These are phyloP conservation scores for Ennomos fuscantarius DNA, from an alignment of 2,888 invertebrate species.

Conservation along the genomic window DNA sequence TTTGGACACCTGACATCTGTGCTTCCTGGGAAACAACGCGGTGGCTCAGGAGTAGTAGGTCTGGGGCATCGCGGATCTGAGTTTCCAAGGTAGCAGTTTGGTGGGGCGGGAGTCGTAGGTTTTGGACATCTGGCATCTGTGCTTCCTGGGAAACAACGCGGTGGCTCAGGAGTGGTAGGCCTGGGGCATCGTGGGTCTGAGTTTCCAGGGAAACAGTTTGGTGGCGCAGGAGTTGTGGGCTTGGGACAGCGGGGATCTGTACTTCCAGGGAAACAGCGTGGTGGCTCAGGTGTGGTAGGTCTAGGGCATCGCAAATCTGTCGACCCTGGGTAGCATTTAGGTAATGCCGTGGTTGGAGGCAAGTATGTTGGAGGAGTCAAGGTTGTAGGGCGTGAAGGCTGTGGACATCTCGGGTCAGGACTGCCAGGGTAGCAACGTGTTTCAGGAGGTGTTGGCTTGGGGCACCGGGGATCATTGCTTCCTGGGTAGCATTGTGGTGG, in stretches of 20 bases:
- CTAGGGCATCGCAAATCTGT: slow-evolving; percentile 50
- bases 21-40: slow-evolving; percentile 49
- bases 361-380: slow-evolving; percentile 46
- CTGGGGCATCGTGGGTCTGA: slow-evolving; percentile 47
- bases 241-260: slow-evolving; percentile 53
- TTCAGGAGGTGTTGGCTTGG: slow-evolving; percentile 36
- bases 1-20: slow-evolving; percentile 39
- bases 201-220: slow-evolving; percentile 46
- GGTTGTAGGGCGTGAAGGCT: slow-evolving; percentile 48
- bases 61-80: slow-evolving; percentile 52
- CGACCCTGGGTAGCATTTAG: slow-evolving; percentile 52
- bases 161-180: slow-evolving; percentile 41
- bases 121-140: slow-evolving; percentile 59
- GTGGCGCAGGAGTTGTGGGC: slow-evolving; percentile 46
- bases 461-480: slow-evolving; percentile 42
- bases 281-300: slow-evolving; percentile 36
- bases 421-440: slow-evolving; percentile 35
- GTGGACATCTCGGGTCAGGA: slow-evolving; percentile 51
- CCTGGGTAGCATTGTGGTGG: slow-evolving; percentile 47
- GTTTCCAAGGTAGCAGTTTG: slow-evolving; percentile 49
- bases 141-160: slow-evolving; percentile 47
- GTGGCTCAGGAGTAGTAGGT: slow-evolving; percentile 38
- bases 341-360: slow-evolving; percentile 41
- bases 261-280: slow-evolving; percentile 55
- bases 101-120: slow-evolving; percentile 40